phyloP scores from a whole-genome alignment of 1,140 invertebrate genomes.

The Branchinecta lindahli region DNA sequence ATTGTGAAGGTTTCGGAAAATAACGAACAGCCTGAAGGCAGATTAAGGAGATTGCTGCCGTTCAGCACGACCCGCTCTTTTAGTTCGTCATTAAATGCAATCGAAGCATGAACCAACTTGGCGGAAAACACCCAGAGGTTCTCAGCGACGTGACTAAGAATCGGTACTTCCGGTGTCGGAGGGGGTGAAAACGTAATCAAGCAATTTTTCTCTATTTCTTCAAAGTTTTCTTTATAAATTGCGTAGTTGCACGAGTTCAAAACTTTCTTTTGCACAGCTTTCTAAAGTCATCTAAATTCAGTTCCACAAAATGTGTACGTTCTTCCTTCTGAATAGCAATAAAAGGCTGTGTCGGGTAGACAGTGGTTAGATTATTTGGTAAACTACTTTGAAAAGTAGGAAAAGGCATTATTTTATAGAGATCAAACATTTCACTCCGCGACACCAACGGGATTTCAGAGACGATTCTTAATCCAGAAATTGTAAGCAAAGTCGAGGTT shows the following conservation, averaged over 20 bases:
- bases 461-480: not conserved
- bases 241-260: not conserved
- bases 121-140: not conserved
- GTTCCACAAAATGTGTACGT: not conserved
- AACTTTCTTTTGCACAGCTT: not conserved
- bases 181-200: not conserved
- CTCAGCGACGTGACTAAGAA: not conserved
- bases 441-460: not conserved
- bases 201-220: not conserved
- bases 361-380: not conserved
- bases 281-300: not conserved
- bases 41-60: not conserved
- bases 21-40: not conserved
- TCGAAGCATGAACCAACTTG: not conserved
- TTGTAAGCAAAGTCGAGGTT: not conserved
- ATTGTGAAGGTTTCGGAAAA: not conserved
- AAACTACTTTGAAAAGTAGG: not conserved
- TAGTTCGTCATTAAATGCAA: not conserved
- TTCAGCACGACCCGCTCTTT: not conserved
- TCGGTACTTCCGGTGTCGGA: not conserved
- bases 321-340: conserved; percentile 1
- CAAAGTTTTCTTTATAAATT: not conserved
- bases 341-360: not conserved
- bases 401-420: not conserved
- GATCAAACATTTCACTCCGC: not conserved